Evolutionary conservation across 2,797 vertebrate genomes (phyloP).

Genomic region (Tapirus indicus): DNA sequence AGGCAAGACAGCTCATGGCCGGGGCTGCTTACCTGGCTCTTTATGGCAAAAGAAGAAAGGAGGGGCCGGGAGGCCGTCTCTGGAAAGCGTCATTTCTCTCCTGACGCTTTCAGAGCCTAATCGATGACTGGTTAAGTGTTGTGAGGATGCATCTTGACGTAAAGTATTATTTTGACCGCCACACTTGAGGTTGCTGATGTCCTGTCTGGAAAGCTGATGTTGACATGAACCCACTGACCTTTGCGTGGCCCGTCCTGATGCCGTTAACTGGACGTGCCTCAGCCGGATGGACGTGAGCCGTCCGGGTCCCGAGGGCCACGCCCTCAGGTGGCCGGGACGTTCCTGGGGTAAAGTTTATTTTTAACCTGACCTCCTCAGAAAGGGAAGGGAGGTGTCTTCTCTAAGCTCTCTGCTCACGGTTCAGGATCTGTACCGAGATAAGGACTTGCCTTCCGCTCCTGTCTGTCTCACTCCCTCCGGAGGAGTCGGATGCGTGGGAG

Average conservation of each 20-base stretch:
- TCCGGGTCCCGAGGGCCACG: neutral
- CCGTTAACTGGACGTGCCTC: neutral
- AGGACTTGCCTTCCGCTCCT: neutral
- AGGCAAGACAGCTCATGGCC: neutral
- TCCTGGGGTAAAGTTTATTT: neutral
- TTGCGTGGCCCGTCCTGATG: neutral
- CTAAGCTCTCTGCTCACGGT: neutral
- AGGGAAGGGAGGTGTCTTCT: neutral
- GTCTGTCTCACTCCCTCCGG: neutral
- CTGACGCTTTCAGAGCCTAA: neutral
- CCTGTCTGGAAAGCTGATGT: neutral
- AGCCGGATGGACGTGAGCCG: neutral
- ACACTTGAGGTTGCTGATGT: accelerated
- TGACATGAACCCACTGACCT: neutral
- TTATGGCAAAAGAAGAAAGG: neutral
- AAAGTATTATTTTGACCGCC: neutral
- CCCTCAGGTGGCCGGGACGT: neutral
- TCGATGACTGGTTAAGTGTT: no score
- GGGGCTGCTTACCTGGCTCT: neutral
- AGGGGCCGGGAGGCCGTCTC: neutral
- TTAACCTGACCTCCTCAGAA: neutral
- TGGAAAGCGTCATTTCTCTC: neutral
- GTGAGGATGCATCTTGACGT: neutral
- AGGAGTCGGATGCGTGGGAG: neutral
- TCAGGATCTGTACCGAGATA: neutral